Percentiles rank a stretch among this genome's conserved stretches.
These are phyloP conservation scores for Steinernema feltiae DNA, from an alignment of 1,140 invertebrate species.

Conservation along the genomic window DNA sequence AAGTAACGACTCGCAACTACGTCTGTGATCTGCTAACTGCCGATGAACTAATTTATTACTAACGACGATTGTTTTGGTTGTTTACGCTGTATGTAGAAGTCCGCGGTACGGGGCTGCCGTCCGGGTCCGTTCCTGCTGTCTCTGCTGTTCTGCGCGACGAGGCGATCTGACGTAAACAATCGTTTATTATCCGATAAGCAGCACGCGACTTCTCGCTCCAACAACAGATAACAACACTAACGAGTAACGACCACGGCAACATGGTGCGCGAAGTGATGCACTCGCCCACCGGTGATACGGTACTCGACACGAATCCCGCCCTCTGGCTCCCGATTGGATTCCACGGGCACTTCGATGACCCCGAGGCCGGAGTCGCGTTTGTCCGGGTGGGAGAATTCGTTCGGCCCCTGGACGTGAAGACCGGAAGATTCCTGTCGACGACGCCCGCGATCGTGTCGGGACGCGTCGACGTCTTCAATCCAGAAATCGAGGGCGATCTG, in stretches of 20 bases:
- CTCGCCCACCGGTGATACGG: background rate
- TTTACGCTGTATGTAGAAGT: too few relatives aligned
- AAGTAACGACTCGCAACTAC: too few relatives aligned
- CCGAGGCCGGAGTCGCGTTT: background rate
- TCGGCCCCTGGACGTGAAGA: background rate
- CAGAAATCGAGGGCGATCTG: background rate
- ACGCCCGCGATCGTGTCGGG: background rate
- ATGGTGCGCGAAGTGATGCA: background rate
- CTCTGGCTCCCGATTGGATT: background rate
- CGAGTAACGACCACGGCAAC: constrained; percentile 3
- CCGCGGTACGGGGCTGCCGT: too few relatives aligned
- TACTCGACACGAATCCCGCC: background rate
- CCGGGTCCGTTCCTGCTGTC: too few relatives aligned
- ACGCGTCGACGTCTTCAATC: background rate
- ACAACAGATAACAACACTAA: too few relatives aligned
- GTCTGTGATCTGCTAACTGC: too few relatives aligned
- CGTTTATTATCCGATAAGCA: too few relatives aligned
- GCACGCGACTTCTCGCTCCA: too few relatives aligned
- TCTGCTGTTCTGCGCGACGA: too few relatives aligned
- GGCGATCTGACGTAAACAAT: too few relatives aligned
- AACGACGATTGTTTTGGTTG: too few relatives aligned
- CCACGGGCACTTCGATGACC: background rate
- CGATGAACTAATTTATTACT: too few relatives aligned
- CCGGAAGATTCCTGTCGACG: background rate
- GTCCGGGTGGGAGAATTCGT: background rate